Percentiles rank a stretch among this genome's conserved stretches.
Evolutionary conservation across 2,113 vertebrate genomes (phyloP).

Genomic region (Psittacula cyanocephala): DNA sequence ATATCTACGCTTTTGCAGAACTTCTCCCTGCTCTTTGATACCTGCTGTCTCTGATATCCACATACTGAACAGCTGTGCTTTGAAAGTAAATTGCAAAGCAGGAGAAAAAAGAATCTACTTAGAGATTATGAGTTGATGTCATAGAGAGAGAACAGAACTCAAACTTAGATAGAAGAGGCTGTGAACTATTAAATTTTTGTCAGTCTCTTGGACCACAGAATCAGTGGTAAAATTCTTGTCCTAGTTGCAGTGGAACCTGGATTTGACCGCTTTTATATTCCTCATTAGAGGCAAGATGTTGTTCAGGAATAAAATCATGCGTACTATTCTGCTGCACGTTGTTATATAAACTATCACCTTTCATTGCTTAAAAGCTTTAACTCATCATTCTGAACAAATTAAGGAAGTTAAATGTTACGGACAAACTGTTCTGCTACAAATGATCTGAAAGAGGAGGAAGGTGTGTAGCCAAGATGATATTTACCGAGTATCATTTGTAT

Average conservation of each 20-base stretch:
- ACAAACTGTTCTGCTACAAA: not conserved
- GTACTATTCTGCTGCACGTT: not conserved
- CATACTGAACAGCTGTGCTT: not conserved
- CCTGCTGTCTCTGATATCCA: not conserved
- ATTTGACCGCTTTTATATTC: not conserved
- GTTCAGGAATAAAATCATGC: not conserved
- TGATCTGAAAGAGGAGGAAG: not conserved
- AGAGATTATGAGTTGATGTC: not conserved
- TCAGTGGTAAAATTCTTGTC: not conserved
- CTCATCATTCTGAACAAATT: conserved; percentile 15
- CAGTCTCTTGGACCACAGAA: not conserved
- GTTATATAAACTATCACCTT: not conserved
- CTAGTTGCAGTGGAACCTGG: not conserved
- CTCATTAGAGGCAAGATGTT: not conserved
- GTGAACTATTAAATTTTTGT: not conserved
- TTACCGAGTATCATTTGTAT: not conserved
- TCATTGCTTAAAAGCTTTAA: not conserved
- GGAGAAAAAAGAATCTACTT: not conserved
- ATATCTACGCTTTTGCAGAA: not conserved
- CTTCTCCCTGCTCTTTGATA: not conserved
- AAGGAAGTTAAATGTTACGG: not conserved
- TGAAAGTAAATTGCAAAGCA: not conserved
- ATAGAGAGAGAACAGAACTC: not conserved
- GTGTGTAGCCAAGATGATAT: not conserved
- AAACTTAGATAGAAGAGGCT: not conserved